A percentile compares a stretch with the other conserved stretches of the same genome.
These are phyloP conservation scores for Dromius quadrimaculatus DNA, from an alignment of 2,888 invertebrate genomes.

Conservation along the genomic window DNA sequence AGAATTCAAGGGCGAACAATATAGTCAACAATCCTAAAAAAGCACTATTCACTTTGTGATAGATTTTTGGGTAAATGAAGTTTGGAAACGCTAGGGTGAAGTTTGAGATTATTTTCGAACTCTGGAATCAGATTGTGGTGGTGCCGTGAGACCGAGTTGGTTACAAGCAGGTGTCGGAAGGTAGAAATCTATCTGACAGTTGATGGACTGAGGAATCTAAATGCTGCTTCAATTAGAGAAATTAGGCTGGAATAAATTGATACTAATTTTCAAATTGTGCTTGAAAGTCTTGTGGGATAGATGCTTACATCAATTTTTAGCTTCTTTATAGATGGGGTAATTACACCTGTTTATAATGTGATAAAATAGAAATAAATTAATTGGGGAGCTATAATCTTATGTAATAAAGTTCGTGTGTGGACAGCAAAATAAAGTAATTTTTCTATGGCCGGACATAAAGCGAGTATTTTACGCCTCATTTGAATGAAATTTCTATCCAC, in stretches of 20 bases:
- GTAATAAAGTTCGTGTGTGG: no score
- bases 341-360: no score
- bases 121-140: not conserved
- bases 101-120: not conserved
- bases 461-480: no score
- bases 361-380: no score
- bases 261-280: conserved; percentile 32
- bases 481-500: no score
- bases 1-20: conserved; percentile 17
- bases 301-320: no score
- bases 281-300: conserved; percentile 1
- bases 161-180: conserved; percentile 17
- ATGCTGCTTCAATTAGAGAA: conserved; percentile 30
- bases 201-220: conserved; percentile 18
- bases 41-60: not conserved
- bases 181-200: conserved; percentile 33
- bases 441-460: no score
- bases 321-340: no score
- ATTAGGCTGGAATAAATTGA: conserved; percentile 33
- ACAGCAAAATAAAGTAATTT: no score
- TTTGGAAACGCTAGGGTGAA: not conserved
- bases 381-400: no score
- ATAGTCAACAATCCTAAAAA: not conserved
- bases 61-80: not conserved
- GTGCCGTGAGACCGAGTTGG: conserved; percentile 23